A percentile compares a stretch with the other conserved stretches of the same genome.
phyloP scores from a whole-genome alignment of 53 echinoderm and acorn worm genomes.

The Paracentrotus lividus region DNA sequence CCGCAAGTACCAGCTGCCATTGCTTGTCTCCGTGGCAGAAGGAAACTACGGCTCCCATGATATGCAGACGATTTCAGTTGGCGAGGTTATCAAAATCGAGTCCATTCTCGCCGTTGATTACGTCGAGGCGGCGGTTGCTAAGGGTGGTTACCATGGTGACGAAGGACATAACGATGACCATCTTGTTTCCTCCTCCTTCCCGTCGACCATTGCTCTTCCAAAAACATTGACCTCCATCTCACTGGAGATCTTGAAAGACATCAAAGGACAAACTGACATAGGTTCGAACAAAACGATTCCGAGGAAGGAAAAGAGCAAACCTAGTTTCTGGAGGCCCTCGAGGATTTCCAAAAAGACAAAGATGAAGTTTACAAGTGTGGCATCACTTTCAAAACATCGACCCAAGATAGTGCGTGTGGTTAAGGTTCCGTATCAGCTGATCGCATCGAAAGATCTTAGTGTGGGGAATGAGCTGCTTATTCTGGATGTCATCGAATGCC shows the following conservation, averaged over 20 bases:
- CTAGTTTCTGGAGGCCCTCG: too few species aligned
- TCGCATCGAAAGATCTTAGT: not conserved
- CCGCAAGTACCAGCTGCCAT: not conserved
- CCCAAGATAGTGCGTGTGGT: conserved; percentile 22
- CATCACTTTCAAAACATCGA: conserved; percentile 21
- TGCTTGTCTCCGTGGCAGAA: conserved; percentile 13
- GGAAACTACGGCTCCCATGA: not conserved
- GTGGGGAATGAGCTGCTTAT: conserved; percentile 11
- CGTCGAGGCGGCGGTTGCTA: conserved; percentile 26
- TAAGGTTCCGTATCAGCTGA: not conserved
- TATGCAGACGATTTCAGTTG: not conserved
- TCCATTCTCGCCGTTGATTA: conserved; percentile 14
- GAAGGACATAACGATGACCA: not conserved
- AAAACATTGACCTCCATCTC: conserved; percentile 35
- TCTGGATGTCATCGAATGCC: conserved; percentile 20
- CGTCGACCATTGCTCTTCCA: conserved; percentile 44
- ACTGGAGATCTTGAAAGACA: conserved; percentile 6
- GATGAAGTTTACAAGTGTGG: conserved; percentile 30
- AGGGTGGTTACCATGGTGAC: not conserved
- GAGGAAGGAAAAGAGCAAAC: not conserved
- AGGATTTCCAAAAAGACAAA: not conserved
- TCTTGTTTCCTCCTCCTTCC: not conserved
- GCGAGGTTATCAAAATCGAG: conserved; percentile 14
- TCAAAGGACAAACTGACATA: not conserved
- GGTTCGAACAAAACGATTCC: not conserved